phyloP scores from a whole-genome alignment of 2,888 invertebrate species.

The Parthenolecanium corni region DNA sequence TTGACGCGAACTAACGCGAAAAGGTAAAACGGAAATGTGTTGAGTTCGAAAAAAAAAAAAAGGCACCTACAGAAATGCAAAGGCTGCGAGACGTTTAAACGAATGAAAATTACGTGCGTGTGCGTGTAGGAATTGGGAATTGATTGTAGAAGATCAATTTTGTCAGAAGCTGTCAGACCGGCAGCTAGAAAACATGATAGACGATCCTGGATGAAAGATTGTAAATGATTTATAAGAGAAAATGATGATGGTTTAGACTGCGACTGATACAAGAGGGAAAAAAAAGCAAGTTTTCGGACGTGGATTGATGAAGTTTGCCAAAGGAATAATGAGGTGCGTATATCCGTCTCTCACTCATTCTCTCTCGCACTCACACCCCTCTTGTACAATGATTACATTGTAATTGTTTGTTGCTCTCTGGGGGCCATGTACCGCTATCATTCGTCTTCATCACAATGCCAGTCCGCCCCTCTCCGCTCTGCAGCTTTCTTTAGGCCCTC shows the following conservation, averaged over 20 bases:
- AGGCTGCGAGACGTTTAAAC: background rate
- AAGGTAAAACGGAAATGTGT: no score
- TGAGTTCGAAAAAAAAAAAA: background rate
- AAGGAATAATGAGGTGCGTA: constrained; percentile 31
- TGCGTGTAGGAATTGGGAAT: constrained; percentile 14
- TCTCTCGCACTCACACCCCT: constrained; percentile 11
- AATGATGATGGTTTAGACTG: constrained; percentile 30
- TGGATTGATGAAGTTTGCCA: constrained; percentile 32
- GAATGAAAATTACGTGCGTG: background rate
- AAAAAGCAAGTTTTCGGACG: constrained; percentile 27
- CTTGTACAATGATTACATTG: constrained; percentile 31
- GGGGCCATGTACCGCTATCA: constrained; percentile 39
- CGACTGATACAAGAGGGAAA: constrained; percentile 12
- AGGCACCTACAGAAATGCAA: background rate
- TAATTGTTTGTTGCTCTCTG: constrained; percentile 34
- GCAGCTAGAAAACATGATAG: constrained; percentile 29
- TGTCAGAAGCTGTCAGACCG: constrained; percentile 28
- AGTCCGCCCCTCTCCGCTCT: constrained; percentile 32
- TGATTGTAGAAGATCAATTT: constrained; percentile 28
- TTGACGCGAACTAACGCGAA: no score
- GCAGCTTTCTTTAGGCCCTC: background rate
- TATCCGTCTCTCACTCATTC: constrained; percentile 6
- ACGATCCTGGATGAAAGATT: constrained; percentile 31
- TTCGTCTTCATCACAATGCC: constrained; percentile 39
- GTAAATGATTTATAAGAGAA: constrained; percentile 36